A percentile compares a stretch with the other conserved stretches of the same genome.
Conservation (phyloP, 2,797 vertebrate genomes). For the Acanthopagrus latus region DNA sequence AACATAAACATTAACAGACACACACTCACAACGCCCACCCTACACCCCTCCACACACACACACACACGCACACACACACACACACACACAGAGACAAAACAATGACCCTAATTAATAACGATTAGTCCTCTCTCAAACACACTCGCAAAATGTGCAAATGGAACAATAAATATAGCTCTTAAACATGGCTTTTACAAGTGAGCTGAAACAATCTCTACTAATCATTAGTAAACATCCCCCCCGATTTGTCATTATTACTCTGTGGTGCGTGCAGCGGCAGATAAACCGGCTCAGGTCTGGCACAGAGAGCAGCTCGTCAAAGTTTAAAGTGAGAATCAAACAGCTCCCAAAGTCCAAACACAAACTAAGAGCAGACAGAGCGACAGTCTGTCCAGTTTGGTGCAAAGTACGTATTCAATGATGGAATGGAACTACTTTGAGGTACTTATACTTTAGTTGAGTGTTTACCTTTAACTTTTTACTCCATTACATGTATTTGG, state of each 20-base stretch:
- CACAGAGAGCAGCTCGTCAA: constrained; percentile 56
- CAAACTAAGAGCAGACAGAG: constrained; percentile 35
- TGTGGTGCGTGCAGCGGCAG: constrained; percentile 88
- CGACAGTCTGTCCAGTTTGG: background rate
- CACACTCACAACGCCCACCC: constrained; percentile 62
- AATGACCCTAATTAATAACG: constrained; percentile 99
- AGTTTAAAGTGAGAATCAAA: constrained; percentile 62
- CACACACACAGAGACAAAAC: constrained; percentile 79
- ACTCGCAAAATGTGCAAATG: constrained; percentile 96
- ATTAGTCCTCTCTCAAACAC: constrained; percentile 88
- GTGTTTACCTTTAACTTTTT: background rate
- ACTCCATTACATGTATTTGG: too few relatives aligned
- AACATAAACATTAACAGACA: constrained; percentile 55
- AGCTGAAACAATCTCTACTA: constrained; percentile 96
- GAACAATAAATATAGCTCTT: constrained; percentile 99
- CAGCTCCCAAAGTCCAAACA: constrained; percentile 49
- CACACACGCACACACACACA: constrained; percentile 83
- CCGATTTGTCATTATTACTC: constrained; percentile 95
- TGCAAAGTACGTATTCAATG: background rate
- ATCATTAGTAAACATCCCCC: constrained; percentile 95
- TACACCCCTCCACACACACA: constrained; percentile 20
- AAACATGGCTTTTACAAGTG: constrained; percentile 96
- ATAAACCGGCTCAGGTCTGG: constrained; percentile 92
- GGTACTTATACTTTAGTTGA: too few relatives aligned
- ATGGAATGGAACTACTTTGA: background rate